A percentile compares a stretch with the other conserved stretches of the same genome.
These are phyloP conservation scores for Acrossocheilus fasciatus DNA, from an alignment of 2,797 vertebrate species.

Conservation along the genomic window DNA sequence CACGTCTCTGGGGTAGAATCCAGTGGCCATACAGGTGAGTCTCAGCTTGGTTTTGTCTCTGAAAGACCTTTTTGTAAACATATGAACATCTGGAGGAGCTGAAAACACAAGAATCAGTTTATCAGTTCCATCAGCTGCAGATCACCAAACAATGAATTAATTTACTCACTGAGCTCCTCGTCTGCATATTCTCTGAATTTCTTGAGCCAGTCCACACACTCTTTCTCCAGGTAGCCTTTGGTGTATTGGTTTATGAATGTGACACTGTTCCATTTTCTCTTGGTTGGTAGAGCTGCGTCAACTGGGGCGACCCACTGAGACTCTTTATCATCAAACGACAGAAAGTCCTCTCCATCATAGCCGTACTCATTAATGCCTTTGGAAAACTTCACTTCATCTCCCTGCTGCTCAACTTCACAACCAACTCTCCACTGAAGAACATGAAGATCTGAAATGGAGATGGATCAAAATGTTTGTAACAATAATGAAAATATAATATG, in stretches of 20 bases:
- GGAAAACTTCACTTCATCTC: background rate
- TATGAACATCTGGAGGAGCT: background rate
- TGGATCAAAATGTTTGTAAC: background rate
- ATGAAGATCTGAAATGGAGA: conserved; percentile 56
- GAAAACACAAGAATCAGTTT: background rate
- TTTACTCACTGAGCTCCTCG: conserved; percentile 11
- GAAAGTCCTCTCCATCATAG: conserved; percentile 71
- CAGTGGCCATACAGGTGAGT: background rate
- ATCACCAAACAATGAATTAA: background rate
- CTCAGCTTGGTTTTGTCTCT: background rate
- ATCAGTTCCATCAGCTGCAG: background rate
- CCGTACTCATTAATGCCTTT: conserved; percentile 61
- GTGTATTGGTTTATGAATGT: conserved; percentile 77
- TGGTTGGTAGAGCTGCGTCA: background rate
- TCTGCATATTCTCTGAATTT: conserved; percentile 46
- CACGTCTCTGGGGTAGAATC: background rate
- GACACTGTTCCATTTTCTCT: conserved; percentile 72
- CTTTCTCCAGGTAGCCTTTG: conserved; percentile 75
- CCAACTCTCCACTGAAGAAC: conserved; percentile 74
- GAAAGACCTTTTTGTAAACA: background rate
- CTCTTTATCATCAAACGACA: conserved; percentile 51
- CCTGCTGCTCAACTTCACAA: background rate
- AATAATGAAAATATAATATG: conserved; percentile 1
- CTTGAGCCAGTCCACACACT: conserved; percentile 74
- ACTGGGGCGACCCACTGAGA: conserved; percentile 64